These are phyloP conservation scores for Nephila pilipes DNA, from an alignment of 1,140 invertebrate species.

Conservation along the genomic window DNA sequence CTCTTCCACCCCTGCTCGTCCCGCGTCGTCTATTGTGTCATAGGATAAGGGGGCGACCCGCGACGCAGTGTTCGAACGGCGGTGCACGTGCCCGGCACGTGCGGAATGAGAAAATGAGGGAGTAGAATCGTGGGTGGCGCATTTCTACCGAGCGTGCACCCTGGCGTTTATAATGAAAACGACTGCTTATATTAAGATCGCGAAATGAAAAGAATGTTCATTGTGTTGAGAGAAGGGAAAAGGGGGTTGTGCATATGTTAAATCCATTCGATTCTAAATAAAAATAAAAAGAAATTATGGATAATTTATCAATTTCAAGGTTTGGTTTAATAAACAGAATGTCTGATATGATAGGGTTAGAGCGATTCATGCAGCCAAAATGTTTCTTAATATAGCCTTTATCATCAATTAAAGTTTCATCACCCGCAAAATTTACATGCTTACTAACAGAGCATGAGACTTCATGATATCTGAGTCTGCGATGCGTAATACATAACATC, in stretches of 20 bases:
- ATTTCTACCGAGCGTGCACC: background rate
- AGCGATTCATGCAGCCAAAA: too few relatives aligned
- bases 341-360: too few relatives aligned
- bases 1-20: background rate
- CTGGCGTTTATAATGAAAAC: background rate
- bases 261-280: background rate
- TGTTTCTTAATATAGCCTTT: too few relatives aligned
- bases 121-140: background rate
- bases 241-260: background rate
- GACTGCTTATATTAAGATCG: background rate
- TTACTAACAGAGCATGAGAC: too few relatives aligned
- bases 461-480: too few relatives aligned
- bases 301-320: too few relatives aligned
- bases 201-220: background rate
- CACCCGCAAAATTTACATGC: too few relatives aligned
- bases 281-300: too few relatives aligned
- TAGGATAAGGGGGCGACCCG: background rate
- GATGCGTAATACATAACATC: too few relatives aligned
- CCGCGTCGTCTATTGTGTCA: background rate
- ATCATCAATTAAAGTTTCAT: too few relatives aligned
- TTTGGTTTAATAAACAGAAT: too few relatives aligned
- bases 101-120: conserved; percentile 7
- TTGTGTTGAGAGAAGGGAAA: background rate
- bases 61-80: background rate
- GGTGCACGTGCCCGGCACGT: conserved; percentile 12